Evolutionary conservation across 2,888 invertebrate species (phyloP).

Genomic region (Gasteruption jaculator): DNA sequence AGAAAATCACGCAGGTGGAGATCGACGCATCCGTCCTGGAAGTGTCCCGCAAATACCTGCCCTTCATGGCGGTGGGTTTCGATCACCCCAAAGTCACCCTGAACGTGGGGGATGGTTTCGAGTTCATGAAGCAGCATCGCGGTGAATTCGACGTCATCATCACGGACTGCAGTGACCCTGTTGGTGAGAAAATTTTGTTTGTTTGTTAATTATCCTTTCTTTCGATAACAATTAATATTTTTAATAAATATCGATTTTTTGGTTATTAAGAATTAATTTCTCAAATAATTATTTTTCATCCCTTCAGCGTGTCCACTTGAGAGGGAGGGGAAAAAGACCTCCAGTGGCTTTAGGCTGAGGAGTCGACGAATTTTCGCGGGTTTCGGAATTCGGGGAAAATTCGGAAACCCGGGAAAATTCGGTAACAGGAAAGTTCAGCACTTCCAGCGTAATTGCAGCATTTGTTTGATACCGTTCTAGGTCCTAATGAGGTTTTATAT

Average conservation of each 20-base stretch:
- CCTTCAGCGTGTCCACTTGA: too few species aligned
- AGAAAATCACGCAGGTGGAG: conserved; percentile 86
- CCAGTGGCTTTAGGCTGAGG: too few species aligned
- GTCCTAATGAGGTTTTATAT: conserved; percentile 68
- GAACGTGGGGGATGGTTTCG: conserved; percentile 89
- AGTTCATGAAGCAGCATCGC: conserved; percentile 83
- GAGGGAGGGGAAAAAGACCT: too few species aligned
- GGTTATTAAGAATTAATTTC: not conserved
- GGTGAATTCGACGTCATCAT: conserved; percentile 94
- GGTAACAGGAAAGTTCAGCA: too few species aligned
- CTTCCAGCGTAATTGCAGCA: too few species aligned
- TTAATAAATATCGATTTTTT: not conserved
- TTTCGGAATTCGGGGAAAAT: too few species aligned
- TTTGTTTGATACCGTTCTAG: conserved; percentile 42
- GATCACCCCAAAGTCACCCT: conserved; percentile 77
- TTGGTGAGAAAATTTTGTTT: conserved; percentile 58
- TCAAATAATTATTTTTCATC: not conserved
- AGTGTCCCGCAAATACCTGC: conserved; percentile 82
- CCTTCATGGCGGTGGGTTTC: conserved; percentile 87
- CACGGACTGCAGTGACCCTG: conserved; percentile 96
- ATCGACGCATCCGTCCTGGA: conserved; percentile 91
- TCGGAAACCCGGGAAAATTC: too few species aligned
- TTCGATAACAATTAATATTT: not conserved
- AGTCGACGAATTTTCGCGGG: too few species aligned
- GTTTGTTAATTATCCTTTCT: not conserved